Conservation (phyloP, 1,140 invertebrate species). For the Drosophila triauraria region DNA sequence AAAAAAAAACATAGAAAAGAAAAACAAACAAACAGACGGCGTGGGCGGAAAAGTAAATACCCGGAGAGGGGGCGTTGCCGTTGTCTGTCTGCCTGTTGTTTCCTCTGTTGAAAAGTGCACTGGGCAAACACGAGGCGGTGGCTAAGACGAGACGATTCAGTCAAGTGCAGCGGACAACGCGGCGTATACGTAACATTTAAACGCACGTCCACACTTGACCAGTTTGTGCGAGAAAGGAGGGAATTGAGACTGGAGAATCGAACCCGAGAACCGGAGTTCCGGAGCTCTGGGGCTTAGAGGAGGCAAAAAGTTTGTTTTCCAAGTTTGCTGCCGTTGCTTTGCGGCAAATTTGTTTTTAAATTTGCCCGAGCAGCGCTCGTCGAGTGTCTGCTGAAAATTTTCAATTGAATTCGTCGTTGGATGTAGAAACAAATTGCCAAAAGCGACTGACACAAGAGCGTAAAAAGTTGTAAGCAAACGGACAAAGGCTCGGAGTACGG, state of each 20-base stretch:
- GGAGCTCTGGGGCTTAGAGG: neutral
- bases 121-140: constrained; percentile 55
- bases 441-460: constrained; percentile 41
- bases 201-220: constrained; percentile 78
- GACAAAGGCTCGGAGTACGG: constrained; percentile 63
- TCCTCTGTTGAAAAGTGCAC: constrained; percentile 59
- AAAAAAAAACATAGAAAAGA: constrained; percentile 4
- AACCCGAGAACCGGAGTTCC: neutral
- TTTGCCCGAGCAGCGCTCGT: constrained; percentile 52
- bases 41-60: constrained; percentile 65
- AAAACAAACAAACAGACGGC: constrained; percentile 57
- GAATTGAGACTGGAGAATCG: constrained; percentile 8
- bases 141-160: constrained; percentile 43
- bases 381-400: constrained; percentile 69
- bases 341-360: constrained; percentile 82
- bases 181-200: constrained; percentile 79
- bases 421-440: constrained; percentile 77
- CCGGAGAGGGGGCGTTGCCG: constrained; percentile 26
- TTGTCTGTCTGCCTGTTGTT: constrained; percentile 34
- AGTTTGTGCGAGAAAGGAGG: constrained; percentile 36
- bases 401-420: constrained; percentile 78
- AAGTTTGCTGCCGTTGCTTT: constrained; percentile 66
- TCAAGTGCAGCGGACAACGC: constrained; percentile 65
- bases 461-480: constrained; percentile 64
- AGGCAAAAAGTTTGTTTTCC: constrained; percentile 48